A percentile compares a stretch with the other conserved stretches of the same genome.
Conservation (phyloP, 2,888 invertebrate species). For the Apotomis turbidana region DNA sequence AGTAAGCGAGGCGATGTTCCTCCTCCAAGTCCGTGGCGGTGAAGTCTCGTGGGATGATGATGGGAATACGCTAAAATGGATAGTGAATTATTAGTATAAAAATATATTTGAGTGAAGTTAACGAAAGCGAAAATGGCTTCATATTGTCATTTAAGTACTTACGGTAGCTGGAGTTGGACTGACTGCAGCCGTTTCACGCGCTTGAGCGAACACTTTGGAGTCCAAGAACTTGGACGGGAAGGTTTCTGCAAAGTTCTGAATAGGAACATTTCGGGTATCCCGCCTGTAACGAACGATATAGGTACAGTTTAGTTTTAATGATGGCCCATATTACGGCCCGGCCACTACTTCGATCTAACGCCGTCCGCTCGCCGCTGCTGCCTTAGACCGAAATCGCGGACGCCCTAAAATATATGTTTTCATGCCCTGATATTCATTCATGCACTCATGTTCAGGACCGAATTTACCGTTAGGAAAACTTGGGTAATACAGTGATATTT, state of each 20-base stretch:
- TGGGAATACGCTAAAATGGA: slow-evolving; percentile 79
- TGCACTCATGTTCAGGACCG: too few relatives aligned
- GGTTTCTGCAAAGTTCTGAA: slow-evolving; percentile 86
- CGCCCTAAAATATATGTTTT: too few relatives aligned
- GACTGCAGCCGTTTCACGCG: slow-evolving; percentile 83
- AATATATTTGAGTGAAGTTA: slow-evolving; percentile 37
- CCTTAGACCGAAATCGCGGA: too few relatives aligned
- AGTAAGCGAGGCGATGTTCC: slow-evolving; percentile 92
- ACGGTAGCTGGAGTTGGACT: slow-evolving; percentile 62
- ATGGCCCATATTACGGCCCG: not conserved
- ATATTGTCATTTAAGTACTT: slow-evolving; percentile 47
- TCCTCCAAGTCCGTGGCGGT: slow-evolving; percentile 91
- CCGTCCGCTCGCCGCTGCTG: too few relatives aligned
- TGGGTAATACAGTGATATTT: too few relatives aligned
- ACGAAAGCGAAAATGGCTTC: slow-evolving; percentile 28
- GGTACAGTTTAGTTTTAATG: slow-evolving; percentile 7
- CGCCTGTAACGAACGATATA: slow-evolving; percentile 56
- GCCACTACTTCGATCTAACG: too few relatives aligned
- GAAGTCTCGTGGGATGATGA: slow-evolving; percentile 90
- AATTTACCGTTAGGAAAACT: too few relatives aligned
- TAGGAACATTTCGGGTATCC: slow-evolving; percentile 84
- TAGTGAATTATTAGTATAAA: slow-evolving; percentile 10
- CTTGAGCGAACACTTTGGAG: slow-evolving; percentile 82
- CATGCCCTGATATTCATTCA: too few relatives aligned
- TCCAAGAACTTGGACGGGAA: slow-evolving; percentile 87